These are phyloP conservation scores for Cyclophora albipunctata DNA, from an alignment of 2,888 invertebrate species.

Conservation along the genomic window DNA sequence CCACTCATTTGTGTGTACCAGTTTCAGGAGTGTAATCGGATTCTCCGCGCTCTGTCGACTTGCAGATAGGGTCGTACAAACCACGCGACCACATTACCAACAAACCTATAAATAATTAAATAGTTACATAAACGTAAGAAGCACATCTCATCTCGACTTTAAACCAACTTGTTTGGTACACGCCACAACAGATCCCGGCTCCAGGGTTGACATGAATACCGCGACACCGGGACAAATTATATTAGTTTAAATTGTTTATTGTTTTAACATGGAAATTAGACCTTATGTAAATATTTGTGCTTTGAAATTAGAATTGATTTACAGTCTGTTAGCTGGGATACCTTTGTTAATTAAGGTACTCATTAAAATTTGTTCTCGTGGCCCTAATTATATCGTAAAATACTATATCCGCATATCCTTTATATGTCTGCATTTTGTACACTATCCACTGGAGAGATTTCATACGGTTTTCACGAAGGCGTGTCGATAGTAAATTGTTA, in stretches of 20 bases:
- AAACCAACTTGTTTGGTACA: conserved; percentile 28
- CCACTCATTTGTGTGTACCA: background rate
- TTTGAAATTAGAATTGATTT: no score
- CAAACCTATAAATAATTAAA: conserved; percentile 30
- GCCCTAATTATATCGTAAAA: no score
- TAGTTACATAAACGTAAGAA: conserved; percentile 28
- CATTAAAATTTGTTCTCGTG: no score
- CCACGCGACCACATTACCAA: conserved; percentile 9
- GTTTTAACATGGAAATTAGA: conserved; percentile 19
- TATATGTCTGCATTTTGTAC: no score
- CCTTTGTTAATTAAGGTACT: no score
- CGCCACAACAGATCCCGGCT: conserved; percentile 11
- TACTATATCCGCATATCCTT: no score
- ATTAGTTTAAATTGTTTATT: conserved; percentile 18
- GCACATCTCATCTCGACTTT: conserved; percentile 26
- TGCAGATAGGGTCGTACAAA: conserved; percentile 15
- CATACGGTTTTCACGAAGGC: no score
- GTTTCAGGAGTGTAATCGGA: conserved; percentile 8
- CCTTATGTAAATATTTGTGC: conserved; percentile 13
- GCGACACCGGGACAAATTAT: conserved; percentile 21
- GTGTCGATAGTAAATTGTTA: no score
- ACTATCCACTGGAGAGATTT: no score
- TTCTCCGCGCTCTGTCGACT: conserved; percentile 11
- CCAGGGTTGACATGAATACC: conserved; percentile 22
- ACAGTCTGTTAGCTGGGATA: no score